Evolutionary conservation across 1,140 invertebrate species (phyloP).

Genomic region (Brachystomella parvula): DNA sequence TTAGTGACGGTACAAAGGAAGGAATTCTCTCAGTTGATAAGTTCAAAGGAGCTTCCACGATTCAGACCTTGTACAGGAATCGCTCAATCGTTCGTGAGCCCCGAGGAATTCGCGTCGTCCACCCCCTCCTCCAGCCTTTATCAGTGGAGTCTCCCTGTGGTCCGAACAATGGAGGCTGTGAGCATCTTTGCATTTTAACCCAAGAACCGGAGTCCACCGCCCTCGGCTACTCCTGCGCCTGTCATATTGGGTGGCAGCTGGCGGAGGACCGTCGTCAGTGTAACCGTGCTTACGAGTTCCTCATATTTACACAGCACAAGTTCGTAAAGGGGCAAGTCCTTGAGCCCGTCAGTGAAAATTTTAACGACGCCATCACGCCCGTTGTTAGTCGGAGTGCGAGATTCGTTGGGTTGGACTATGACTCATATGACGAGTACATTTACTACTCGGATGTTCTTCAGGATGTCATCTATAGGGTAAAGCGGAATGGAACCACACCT

Average conservation of each 20-base stretch:
- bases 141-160: constrained; percentile 63
- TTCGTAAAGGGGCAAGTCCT: constrained; percentile 92
- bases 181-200: constrained; percentile 92
- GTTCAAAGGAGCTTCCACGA: constrained; percentile 62
- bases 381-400: constrained; percentile 81
- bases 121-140: constrained; percentile 67
- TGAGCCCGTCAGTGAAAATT: constrained; percentile 77
- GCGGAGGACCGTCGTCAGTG: constrained; percentile 71
- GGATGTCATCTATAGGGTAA: constrained; percentile 88
- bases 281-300: constrained; percentile 74
- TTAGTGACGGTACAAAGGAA: constrained; percentile 92
- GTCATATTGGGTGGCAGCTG: constrained; percentile 79
- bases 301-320: constrained; percentile 94
- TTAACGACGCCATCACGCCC: constrained; percentile 87
- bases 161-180: constrained; percentile 79
- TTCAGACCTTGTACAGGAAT: constrained; percentile 70
- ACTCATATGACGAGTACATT: constrained; percentile 80
- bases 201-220: constrained; percentile 59
- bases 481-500: constrained; percentile 73
- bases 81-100: constrained; percentile 66
- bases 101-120: constrained; percentile 72
- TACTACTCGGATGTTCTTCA: constrained; percentile 96
- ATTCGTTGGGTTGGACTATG: constrained; percentile 96
- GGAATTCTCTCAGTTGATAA: constrained; percentile 87
- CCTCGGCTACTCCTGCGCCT: constrained; percentile 86